A percentile compares a stretch with the other conserved stretches of the same genome.
phyloP scores from a whole-genome alignment of 2,888 invertebrate species.

The Drosophila siamana region DNA sequence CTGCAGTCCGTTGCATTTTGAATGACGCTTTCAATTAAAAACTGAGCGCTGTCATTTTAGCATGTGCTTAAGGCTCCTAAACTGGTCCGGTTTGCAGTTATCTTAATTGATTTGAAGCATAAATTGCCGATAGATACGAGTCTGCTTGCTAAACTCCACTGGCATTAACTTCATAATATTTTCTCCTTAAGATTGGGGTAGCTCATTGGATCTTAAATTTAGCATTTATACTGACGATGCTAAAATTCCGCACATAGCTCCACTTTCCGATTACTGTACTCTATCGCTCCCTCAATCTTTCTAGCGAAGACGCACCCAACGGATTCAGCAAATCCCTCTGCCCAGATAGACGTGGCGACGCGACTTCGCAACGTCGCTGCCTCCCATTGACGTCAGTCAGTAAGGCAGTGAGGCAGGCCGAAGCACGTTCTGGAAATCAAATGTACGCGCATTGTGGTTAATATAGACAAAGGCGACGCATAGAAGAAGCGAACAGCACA shows the following conservation, averaged over 20 bases:
- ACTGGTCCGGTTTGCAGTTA: conserved; percentile 50
- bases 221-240: conserved; percentile 42
- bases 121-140: conserved; percentile 53
- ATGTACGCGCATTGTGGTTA: conserved; percentile 35
- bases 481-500: conserved; percentile 23
- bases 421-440: conserved; percentile 80
- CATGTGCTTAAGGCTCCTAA: conserved; percentile 8
- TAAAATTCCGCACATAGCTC: conserved; percentile 47
- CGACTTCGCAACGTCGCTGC: conserved; percentile 2
- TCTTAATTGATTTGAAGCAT: conserved; percentile 78
- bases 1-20: conserved; percentile 58
- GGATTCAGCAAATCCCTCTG: conserved; percentile 33
- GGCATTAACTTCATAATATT: not conserved
- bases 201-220: conserved; percentile 38
- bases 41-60: conserved; percentile 53
- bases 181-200: not conserved
- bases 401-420: conserved; percentile 70
- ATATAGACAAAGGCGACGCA: conserved; percentile 51
- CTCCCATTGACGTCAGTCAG: conserved; percentile 68
- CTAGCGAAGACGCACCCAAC: conserved; percentile 23
- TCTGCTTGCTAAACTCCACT: conserved; percentile 27
- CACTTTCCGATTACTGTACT: not conserved
- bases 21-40: conserved; percentile 68
- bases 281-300: conserved; percentile 36
- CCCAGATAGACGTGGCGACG: conserved; percentile 11